Conservation (phyloP, 2,888 invertebrate genomes). For the Thereva unica region DNA sequence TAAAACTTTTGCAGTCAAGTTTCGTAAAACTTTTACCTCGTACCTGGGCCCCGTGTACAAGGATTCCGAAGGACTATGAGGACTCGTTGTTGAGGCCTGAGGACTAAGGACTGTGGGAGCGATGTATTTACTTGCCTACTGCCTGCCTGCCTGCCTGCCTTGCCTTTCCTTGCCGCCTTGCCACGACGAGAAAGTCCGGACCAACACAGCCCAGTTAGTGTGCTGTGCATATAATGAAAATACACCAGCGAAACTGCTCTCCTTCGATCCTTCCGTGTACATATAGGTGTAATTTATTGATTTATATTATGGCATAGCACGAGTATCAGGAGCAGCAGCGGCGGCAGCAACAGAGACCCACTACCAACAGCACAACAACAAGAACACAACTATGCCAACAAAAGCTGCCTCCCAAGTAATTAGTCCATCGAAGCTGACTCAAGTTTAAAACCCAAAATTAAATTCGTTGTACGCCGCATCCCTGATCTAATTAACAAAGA, state of each 20-base stretch:
- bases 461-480: conserved; percentile 36
- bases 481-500: conserved; percentile 37
- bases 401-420: conserved; percentile 9
- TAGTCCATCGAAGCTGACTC: conserved; percentile 33
- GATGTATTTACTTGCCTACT: conserved; percentile 22
- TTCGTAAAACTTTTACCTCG: conserved; percentile 14
- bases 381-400: background rate
- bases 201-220: conserved; percentile 28
- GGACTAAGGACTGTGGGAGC: background rate
- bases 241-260: conserved; percentile 9
- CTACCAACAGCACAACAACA: background rate
- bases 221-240: conserved; percentile 31
- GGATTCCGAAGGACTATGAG: too few species aligned
- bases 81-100: too few species aligned
- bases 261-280: conserved; percentile 26
- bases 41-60: conserved; percentile 10
- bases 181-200: conserved; percentile 3
- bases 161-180: too few species aligned
- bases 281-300: conserved; percentile 37
- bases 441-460: conserved; percentile 37
- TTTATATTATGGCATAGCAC: conserved; percentile 23
- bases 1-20: conserved; percentile 35
- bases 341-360: background rate
- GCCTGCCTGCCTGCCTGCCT: too few species aligned
- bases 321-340: conserved; percentile 8